Conservation (phyloP, 2,113 vertebrate species). For the Xiphias gladius region DNA sequence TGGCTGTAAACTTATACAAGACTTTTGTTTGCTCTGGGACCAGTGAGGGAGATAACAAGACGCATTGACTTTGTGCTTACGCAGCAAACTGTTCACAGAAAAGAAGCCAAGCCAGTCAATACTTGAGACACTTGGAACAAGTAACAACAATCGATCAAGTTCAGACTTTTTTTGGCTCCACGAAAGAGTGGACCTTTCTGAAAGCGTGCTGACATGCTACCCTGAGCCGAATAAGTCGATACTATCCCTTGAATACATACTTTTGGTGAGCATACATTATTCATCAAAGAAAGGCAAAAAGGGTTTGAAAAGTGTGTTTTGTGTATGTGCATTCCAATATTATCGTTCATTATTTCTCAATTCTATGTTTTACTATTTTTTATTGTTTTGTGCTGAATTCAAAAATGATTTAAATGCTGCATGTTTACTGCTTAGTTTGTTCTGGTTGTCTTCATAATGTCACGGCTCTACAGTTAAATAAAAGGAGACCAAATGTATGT, state of each 20-base stretch:
- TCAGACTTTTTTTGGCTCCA: conserved; percentile 34
- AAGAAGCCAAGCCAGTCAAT: conserved; percentile 38
- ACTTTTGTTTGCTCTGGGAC: conserved; percentile 47
- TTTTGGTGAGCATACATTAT: conserved; percentile 44
- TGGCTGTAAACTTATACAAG: conserved; percentile 59
- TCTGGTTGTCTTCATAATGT: neutral
- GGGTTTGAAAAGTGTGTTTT: neutral
- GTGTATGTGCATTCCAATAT: neutral
- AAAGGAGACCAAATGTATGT: too few species aligned
- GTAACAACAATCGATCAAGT: conserved; percentile 36
- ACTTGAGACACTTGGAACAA: conserved; percentile 31
- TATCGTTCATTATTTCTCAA: neutral
- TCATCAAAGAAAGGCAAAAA: neutral
- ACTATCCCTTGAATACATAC: conserved; percentile 17
- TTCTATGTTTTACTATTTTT: neutral
- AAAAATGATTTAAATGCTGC: neutral
- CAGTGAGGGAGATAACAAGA: conserved; percentile 39
- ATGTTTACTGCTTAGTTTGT: neutral
- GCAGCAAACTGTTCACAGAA: conserved; percentile 28
- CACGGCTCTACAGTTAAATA: too few species aligned
- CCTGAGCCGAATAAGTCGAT: conserved; percentile 26
- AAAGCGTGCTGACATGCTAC: neutral
- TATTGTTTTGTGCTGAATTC: conserved; percentile 7
- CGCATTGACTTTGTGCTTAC: conserved; percentile 19
- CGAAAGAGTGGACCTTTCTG: conserved; percentile 16